Base-by-base conservation (phyloP, 1,140 invertebrate species). In the Halotydeus destructor region DNA sequence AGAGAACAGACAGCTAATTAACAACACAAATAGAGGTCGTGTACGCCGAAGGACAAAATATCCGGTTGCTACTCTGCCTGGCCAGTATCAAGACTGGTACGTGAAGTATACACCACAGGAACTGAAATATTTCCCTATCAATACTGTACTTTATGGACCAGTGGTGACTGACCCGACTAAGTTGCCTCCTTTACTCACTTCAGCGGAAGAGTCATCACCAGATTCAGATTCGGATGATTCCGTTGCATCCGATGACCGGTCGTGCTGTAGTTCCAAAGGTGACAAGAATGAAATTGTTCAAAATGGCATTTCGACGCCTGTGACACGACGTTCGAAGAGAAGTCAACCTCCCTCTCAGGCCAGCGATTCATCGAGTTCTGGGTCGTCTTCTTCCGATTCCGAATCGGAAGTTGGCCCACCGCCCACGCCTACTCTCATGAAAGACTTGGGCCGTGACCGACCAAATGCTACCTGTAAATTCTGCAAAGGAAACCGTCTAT, bases 71-170 rank as follows among this genome's bases (percentile, higher is more conserved):
- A 62, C 94, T 35, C 72, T 97, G 48, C 83, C 85, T 18, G 88
- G 86, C 41, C 89, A 96, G 61, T 94, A 75, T 61, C 76, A 78
- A 45, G 82, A 91, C 59, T 71, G 70, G 59, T 93, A 80, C 60
- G 68, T 72, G 18, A 43, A 45, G 66, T 78, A 72, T 53, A 68
- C 69, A 1, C 52, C 69, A n/a, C 59, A 65, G 24, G 75, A 78
- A 57, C 55, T 79, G 34, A 70, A 69, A 42, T 76, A 80, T 56
- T 76, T 88, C 58, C 89, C 89, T 3, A 49, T 97, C 12, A 91
- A 89, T 57, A 91, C 86, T 6, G 79, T 81, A 38, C 52, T 86
- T 34, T 77, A 78, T 52, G 75, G 78, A 46, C 76, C 78, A 12
- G 64, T 70, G 49, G 31, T 43, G 4, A 34, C 27, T 21, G 30